Conservation (phyloP, 2,888 invertebrate species). For the Drosophila kuntzei region DNA sequence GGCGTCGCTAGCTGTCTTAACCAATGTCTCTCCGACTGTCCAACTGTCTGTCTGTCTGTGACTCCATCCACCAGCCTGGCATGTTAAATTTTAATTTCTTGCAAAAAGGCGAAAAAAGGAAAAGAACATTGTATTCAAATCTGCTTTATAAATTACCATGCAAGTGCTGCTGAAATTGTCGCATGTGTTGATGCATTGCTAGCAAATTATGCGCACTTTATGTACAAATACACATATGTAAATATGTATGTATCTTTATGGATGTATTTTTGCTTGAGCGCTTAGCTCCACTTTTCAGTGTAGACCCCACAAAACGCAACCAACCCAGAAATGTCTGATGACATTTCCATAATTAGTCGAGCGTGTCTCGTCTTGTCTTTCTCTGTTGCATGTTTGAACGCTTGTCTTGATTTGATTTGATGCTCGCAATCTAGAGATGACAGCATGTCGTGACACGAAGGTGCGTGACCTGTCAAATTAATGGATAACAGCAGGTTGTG, state of each 20-base stretch:
- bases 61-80: slow-evolving; percentile 17
- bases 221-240: slow-evolving; percentile 28
- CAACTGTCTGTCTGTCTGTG: slow-evolving; percentile 5
- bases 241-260: neutral
- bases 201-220: slow-evolving; percentile 76
- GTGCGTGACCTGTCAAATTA: neutral
- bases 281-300: slow-evolving; percentile 36
- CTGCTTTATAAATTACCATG: slow-evolving; percentile 76
- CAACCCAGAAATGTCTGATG: slow-evolving; percentile 68
- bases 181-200: slow-evolving; percentile 78
- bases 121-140: slow-evolving; percentile 34
- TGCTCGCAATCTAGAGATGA: slow-evolving; percentile 46
- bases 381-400: slow-evolving; percentile 71
- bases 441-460: slow-evolving; percentile 9
- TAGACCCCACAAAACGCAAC: slow-evolving; percentile 62
- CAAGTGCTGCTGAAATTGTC: slow-evolving; percentile 75
- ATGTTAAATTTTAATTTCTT: slow-evolving; percentile 73
- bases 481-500: neutral
- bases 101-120: slow-evolving; percentile 21
- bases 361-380: slow-evolving; percentile 66
- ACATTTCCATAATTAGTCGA: slow-evolving; percentile 83
- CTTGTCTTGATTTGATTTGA: slow-evolving; percentile 80
- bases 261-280: slow-evolving; percentile 12
- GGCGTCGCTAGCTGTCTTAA: slow-evolving; percentile 75
- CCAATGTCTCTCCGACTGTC: slow-evolving; percentile 68